These are phyloP conservation scores for Distichodus sexfasciatus DNA, from an alignment of 2,797 vertebrate genomes.

Conservation along the genomic window DNA sequence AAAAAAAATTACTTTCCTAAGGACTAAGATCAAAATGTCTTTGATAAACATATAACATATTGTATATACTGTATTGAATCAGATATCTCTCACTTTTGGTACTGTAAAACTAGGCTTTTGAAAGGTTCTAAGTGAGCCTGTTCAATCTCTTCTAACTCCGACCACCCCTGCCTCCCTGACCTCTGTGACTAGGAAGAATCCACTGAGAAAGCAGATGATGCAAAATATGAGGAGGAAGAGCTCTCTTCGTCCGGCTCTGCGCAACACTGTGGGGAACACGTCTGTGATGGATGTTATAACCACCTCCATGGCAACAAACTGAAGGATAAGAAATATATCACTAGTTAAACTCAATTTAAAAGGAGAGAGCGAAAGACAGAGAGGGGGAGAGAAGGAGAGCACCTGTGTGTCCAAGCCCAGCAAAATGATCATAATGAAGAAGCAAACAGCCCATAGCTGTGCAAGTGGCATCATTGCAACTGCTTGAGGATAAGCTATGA, in stretches of 20 bases:
- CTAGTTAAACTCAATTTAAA: too few species aligned
- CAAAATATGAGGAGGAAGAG: constrained; percentile 67
- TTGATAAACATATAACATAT: too few species aligned
- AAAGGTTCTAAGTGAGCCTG: too few species aligned
- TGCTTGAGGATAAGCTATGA: constrained; percentile 65
- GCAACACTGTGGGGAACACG: constrained; percentile 65
- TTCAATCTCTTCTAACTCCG: too few species aligned
- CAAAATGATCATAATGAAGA: constrained; percentile 68
- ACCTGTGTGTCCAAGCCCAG: constrained; percentile 87
- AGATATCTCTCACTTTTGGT: too few species aligned
- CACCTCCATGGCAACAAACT: constrained; percentile 74
- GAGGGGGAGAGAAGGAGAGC: not conserved
- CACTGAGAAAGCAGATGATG: constrained; percentile 63
- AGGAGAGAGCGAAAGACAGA: too few species aligned
- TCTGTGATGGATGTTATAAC: constrained; percentile 70
- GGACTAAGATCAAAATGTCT: too few species aligned
- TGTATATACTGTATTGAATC: too few species aligned
- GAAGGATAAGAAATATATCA: not conserved
- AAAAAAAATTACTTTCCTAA: too few species aligned
- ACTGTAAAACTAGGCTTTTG: too few species aligned
- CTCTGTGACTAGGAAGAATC: constrained; percentile 72
- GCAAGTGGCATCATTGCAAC: constrained; percentile 63
- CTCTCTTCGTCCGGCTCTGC: constrained; percentile 63
- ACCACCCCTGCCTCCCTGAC: constrained; percentile 35
- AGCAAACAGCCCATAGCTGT: constrained; percentile 62